phyloP scores from a whole-genome alignment of 1,140 invertebrate species.

The Hestina assimilis region DNA sequence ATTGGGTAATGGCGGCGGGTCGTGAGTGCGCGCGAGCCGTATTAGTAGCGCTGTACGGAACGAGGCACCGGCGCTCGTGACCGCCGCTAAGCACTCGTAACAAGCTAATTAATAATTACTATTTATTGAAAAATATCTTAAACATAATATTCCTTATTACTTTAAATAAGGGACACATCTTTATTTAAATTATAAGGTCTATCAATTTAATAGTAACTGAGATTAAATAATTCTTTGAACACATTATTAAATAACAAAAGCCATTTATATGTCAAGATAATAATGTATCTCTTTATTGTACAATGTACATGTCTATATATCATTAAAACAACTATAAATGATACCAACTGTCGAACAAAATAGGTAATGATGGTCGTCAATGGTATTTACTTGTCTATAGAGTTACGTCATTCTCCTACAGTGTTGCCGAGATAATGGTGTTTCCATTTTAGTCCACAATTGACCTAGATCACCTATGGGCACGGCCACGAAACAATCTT shows the following conservation, averaged over 20 bases:
- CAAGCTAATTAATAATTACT: conserved; percentile 7
- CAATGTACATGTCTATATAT: conserved; percentile 17
- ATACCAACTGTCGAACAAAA: conserved; percentile 45
- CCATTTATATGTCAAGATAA: not conserved
- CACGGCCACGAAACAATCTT: conserved; percentile 52
- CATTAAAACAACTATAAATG: conserved; percentile 45
- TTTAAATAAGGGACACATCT: no score
- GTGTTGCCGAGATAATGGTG: conserved; percentile 48
- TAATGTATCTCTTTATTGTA: conserved; percentile 10
- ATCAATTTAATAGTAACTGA: no score
- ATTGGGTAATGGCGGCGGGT: conserved; percentile 49
- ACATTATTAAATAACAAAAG: not conserved
- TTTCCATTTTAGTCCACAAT: conserved; percentile 60
- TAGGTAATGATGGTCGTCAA: conserved; percentile 46
- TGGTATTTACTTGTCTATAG: conserved; percentile 42
- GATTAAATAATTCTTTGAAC: not conserved
- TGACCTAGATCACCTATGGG: conserved; percentile 57
- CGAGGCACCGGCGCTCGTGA: conserved; percentile 13
- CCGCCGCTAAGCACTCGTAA: conserved; percentile 7
- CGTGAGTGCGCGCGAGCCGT: conserved; percentile 29
- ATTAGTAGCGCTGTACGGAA: conserved; percentile 19
- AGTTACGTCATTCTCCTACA: conserved; percentile 58
- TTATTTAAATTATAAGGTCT: no score
- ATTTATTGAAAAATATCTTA: no score
- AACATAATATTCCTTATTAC: no score